A percentile compares a stretch with the other conserved stretches of the same genome.
Evolutionary conservation across 2,797 vertebrate species (phyloP).

Genomic region (Tarsius wallacei): DNA sequence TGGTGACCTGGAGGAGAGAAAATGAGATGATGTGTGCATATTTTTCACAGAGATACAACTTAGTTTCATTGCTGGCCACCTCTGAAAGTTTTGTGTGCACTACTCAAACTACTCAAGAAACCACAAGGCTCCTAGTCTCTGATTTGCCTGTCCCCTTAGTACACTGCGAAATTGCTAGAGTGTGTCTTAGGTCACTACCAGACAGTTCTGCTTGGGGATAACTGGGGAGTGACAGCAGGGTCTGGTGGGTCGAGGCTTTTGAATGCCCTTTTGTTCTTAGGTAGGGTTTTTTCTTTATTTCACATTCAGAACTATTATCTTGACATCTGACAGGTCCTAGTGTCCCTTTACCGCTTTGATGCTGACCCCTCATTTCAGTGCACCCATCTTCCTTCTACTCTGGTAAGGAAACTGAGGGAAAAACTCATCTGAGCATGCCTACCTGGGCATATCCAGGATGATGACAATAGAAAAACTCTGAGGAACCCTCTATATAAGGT

Average conservation of each 20-base stretch:
- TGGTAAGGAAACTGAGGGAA: background rate
- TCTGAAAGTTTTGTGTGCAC: background rate
- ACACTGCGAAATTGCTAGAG: background rate
- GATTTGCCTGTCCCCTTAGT: background rate
- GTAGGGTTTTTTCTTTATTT: background rate
- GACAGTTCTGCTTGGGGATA: background rate
- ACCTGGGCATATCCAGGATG: background rate
- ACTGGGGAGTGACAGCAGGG: background rate
- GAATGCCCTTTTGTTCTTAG: background rate
- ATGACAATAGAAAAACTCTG: background rate
- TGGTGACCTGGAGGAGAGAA: background rate
- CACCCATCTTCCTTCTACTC: background rate
- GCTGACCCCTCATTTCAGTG: background rate
- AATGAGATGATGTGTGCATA: background rate
- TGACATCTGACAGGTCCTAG: background rate
- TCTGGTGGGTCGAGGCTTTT: background rate
- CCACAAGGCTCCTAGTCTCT: background rate
- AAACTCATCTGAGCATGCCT: background rate
- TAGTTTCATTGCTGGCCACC: background rate
- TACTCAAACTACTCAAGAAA: background rate
- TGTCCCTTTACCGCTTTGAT: background rate
- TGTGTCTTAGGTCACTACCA: background rate
- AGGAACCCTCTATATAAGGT: background rate
- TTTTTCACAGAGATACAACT: background rate
- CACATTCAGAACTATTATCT: background rate